Conservation (phyloP, 2,797 vertebrate species). For the Rhadinocentrus ornatus region DNA sequence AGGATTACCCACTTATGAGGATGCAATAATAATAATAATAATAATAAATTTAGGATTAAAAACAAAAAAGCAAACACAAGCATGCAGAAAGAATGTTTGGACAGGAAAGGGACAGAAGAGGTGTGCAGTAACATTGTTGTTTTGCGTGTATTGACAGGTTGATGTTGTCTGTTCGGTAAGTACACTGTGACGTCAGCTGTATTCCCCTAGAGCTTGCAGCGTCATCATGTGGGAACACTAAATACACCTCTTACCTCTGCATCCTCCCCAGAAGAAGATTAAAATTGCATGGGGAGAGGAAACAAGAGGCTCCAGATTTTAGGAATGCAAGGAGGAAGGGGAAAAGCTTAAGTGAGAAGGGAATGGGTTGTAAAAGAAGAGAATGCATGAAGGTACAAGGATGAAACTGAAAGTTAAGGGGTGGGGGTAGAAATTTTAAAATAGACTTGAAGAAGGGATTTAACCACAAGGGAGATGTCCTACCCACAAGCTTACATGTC, state of each 20-base stretch:
- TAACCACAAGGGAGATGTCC: constrained; percentile 4
- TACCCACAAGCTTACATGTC: neutral
- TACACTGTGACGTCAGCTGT: constrained; percentile 24
- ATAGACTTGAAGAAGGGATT: neutral
- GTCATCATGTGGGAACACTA: constrained; percentile 11
- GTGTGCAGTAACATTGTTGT: constrained; percentile 11
- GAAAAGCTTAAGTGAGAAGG: constrained; percentile 26
- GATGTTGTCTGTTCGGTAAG: constrained; percentile 34
- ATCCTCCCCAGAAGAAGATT: constrained; percentile 30
- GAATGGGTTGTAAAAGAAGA: constrained; percentile 22
- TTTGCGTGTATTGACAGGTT: constrained; percentile 44
- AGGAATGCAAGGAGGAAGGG: constrained; percentile 30
- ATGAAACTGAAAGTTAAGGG: constrained; percentile 33
- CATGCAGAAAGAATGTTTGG: neutral
- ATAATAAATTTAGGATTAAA: neutral
- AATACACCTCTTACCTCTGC: constrained; percentile 22
- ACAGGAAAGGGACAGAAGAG: constrained; percentile 11
- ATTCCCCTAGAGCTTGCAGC: constrained; percentile 9
- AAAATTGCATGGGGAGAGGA: constrained; percentile 53
- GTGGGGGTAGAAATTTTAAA: constrained; percentile 1
- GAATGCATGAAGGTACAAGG: constrained; percentile 11
- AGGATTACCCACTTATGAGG: neutral
- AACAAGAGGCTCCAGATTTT: constrained; percentile 49
- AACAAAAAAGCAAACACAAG: neutral
- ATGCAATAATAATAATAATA: constrained; percentile 17